Base-by-base conservation (phyloP, 2,113 vertebrate genomes). In the Capreolus pygargus region DNA sequence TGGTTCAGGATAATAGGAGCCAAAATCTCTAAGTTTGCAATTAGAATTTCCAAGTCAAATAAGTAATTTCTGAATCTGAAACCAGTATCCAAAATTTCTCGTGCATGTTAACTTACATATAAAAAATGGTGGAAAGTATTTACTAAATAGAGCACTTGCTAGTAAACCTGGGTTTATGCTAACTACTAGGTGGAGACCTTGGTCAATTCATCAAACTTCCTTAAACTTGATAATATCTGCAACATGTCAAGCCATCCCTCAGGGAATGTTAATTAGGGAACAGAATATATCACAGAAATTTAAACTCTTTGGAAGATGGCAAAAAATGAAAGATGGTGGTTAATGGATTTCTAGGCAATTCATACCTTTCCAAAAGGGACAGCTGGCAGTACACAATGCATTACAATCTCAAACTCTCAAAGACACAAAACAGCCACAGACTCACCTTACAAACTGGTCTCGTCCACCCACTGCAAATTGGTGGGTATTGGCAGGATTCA, bases 381-480 rank as follows among this genome's bases (percentile, higher is more conserved):
- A 15, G 1, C 10, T 45, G 13, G 16, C 14, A 39, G 47, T 14
- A 89, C 23, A 87, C 8, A 93, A 58, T 8, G 6, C 36, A 84
- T 45, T 25, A 15, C 36, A 36, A 36, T 90, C 64, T 74, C 54
- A 82, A 86, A 83, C 60, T 78, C 58, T 60, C 6, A 33, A 39
- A 8, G 36, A 67, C 11, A 89, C 33, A 57, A 55, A 78, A 0
- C 21, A 82, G 27, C 4, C 58, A 43, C 0, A 86, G 33, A 85
- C 99, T 97, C 98, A 99, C 99, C 99, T 99, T 81, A 99, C 98
- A 84, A 99, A 99, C 97, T 99, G 99, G 98, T 99, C 99, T 96
- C 99, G 99, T 60, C 99, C 99, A 0, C 99, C 99, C 30, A 99
- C 99, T 10, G 99, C 99, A 90, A 99, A 99, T 93, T 99, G 99